Evolutionary conservation across 2,113 vertebrate genomes (phyloP).

Genomic region (Carettochelys insculpta): DNA sequence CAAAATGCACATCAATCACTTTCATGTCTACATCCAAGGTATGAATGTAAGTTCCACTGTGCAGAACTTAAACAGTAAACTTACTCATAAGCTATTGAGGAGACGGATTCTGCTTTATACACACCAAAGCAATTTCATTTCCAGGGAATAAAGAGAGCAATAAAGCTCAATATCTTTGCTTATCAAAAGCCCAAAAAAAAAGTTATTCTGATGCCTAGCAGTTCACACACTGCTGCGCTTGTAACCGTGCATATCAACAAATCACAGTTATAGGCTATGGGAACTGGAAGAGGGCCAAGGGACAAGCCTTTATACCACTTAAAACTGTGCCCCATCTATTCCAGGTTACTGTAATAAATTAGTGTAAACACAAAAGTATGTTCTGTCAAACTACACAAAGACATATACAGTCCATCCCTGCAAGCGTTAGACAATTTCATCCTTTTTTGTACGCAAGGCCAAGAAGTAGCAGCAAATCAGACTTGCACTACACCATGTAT

Average conservation of each 20-base stretch:
- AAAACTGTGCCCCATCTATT: slow-evolving; percentile 48
- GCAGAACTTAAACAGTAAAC: slow-evolving; percentile 43
- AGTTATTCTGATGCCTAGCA: slow-evolving; percentile 48
- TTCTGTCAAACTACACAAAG: slow-evolving; percentile 67
- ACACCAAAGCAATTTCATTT: slow-evolving; percentile 46
- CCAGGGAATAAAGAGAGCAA: slow-evolving; percentile 56
- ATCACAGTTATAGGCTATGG: slow-evolving; percentile 52
- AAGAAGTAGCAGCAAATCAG: background rate
- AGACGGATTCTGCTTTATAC: slow-evolving; percentile 25
- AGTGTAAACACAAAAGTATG: no score
- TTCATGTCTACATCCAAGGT: background rate
- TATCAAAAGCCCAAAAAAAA: slow-evolving; percentile 45
- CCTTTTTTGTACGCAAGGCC: background rate
- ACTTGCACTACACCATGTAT: background rate
- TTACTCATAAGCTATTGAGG: slow-evolving; percentile 37
- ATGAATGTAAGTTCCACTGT: background rate
- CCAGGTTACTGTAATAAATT: slow-evolving; percentile 22
- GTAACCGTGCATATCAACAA: slow-evolving; percentile 61
- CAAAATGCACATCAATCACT: background rate
- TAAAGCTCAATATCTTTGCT: slow-evolving; percentile 52
- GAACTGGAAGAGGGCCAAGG: slow-evolving; percentile 64
- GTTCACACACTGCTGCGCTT: slow-evolving; percentile 51
- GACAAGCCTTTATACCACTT: slow-evolving; percentile 61
- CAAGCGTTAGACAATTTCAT: slow-evolving; percentile 17
- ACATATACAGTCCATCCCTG: slow-evolving; percentile 14